These are phyloP conservation scores for Pyrochroa serraticornis DNA, from an alignment of 2,888 invertebrate species.

Conservation along the genomic window DNA sequence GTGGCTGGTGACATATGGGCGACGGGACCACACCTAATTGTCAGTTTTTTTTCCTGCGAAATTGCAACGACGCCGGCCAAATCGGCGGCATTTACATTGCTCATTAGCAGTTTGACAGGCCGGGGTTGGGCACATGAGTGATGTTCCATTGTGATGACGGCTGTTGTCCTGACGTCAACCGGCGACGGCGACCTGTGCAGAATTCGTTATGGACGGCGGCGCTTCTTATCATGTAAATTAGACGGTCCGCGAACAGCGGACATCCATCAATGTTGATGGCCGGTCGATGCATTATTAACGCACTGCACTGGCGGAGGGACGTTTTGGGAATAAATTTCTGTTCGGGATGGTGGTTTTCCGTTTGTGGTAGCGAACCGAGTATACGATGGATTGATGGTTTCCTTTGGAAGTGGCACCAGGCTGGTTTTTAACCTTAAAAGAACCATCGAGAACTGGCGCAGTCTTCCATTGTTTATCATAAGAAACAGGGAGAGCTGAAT, in stretches of 20 bases:
- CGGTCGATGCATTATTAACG: conserved; percentile 30
- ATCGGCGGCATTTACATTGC: conserved; percentile 26
- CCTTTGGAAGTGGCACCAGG: conserved; percentile 21
- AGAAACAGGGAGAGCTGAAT: background rate
- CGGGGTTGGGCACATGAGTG: conserved; percentile 27
- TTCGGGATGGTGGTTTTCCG: conserved; percentile 23
- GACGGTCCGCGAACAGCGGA: conserved; percentile 19
- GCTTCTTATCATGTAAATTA: conserved; percentile 31
- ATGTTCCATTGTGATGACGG: conserved; percentile 29
- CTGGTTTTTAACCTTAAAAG: conserved; percentile 21
- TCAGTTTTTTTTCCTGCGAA: too few species aligned
- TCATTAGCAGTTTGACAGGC: conserved; percentile 24
- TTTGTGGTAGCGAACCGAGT: conserved; percentile 20
- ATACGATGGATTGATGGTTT: conserved; percentile 26
- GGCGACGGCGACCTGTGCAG: conserved; percentile 25
- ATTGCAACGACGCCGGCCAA: conserved; percentile 11
- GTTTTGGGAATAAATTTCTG: conserved; percentile 30
- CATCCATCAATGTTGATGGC: conserved; percentile 24
- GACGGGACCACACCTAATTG: too few species aligned
- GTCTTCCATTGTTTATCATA: conserved; percentile 9
- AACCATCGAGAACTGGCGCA: conserved; percentile 2
- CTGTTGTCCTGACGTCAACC: conserved; percentile 24
- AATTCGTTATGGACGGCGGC: conserved; percentile 30
- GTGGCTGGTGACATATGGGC: too few species aligned
- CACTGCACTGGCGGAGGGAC: conserved; percentile 18